Conservation (phyloP, 2,113 vertebrate genomes). For the Cardinalis cardinalis region DNA sequence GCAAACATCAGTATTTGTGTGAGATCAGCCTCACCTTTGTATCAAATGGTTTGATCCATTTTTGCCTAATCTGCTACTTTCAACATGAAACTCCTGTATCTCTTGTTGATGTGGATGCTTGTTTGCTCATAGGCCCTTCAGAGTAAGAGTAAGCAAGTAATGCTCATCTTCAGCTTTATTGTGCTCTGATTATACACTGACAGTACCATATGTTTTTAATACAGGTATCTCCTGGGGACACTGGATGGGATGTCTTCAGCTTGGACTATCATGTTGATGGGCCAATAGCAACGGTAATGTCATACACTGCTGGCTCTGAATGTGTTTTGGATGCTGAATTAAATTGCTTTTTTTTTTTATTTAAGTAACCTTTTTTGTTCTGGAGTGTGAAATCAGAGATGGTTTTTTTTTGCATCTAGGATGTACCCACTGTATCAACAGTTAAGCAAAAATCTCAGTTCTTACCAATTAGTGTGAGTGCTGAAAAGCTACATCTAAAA, state of each 20-base stretch:
- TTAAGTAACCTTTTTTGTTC: background rate
- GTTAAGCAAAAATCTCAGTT: slow-evolving; percentile 1
- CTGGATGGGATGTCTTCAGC: slow-evolving; percentile 98
- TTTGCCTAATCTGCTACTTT: background rate
- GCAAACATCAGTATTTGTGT: background rate
- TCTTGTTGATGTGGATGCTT: background rate
- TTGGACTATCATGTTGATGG: slow-evolving; percentile 97
- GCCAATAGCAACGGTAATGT: slow-evolving; percentile 92
- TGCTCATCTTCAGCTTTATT: background rate
- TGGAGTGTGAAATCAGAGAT: background rate
- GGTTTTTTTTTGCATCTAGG: background rate
- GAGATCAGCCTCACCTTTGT: background rate
- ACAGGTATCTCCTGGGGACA: slow-evolving; percentile 96
- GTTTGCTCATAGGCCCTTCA: background rate
- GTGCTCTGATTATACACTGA: background rate
- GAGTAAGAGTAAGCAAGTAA: background rate
- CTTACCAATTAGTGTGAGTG: slow-evolving; percentile 4
- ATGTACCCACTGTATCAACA: background rate
- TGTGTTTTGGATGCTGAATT: background rate
- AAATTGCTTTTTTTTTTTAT: background rate
- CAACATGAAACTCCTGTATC: background rate
- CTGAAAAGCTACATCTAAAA: slow-evolving; percentile 48
- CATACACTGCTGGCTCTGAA: background rate
- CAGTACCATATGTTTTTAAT: background rate
- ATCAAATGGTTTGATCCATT: background rate